Evolutionary conservation across 2,797 vertebrate species (phyloP).

Genomic region (Adelosebastes latens): DNA sequence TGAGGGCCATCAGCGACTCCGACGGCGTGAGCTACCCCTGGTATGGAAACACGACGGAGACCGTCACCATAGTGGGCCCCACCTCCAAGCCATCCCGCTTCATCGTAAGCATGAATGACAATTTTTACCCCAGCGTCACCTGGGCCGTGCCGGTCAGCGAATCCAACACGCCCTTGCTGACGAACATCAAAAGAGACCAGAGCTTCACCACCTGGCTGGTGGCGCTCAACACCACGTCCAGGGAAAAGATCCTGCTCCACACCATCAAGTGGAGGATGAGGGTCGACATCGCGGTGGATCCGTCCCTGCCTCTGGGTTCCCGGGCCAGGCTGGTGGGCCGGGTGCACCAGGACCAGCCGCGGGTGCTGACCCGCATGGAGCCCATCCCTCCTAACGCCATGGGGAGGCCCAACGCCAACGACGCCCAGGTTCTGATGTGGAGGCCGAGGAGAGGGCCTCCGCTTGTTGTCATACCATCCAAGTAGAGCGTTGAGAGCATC

Average conservation of each 20-base stretch:
- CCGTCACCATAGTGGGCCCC: slow-evolving; percentile 93
- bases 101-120: slow-evolving; percentile 98
- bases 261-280: slow-evolving; percentile 99
- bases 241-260: slow-evolving; percentile 95
- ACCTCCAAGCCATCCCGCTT: slow-evolving; percentile 95
- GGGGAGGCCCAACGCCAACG: slow-evolving; percentile 96
- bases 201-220: slow-evolving; percentile 99
- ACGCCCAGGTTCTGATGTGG: slow-evolving; percentile 99
- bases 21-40: slow-evolving; percentile 98
- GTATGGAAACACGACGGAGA: slow-evolving; percentile 99
- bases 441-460: slow-evolving; percentile 93
- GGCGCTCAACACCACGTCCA: slow-evolving; percentile 92
- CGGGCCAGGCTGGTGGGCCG: slow-evolving; percentile 92
- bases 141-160: slow-evolving; percentile 98
- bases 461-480: slow-evolving; percentile 94
- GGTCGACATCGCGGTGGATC: slow-evolving; percentile 94
- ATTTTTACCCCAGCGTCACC: slow-evolving; percentile 98
- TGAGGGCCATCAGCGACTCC: slow-evolving; percentile 97
- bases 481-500: slow-evolving; percentile 78
- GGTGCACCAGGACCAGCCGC: slow-evolving; percentile 95
- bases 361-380: slow-evolving; percentile 95
- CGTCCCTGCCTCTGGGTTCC: slow-evolving; percentile 90
- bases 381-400: slow-evolving; percentile 94
- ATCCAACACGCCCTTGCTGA: slow-evolving; percentile 93
- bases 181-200: slow-evolving; percentile 96